Evolutionary conservation across 2,797 vertebrate genomes (phyloP), one percentile per base, ranked within the genome.

Genomic region (Clamator glandarius): DNA sequence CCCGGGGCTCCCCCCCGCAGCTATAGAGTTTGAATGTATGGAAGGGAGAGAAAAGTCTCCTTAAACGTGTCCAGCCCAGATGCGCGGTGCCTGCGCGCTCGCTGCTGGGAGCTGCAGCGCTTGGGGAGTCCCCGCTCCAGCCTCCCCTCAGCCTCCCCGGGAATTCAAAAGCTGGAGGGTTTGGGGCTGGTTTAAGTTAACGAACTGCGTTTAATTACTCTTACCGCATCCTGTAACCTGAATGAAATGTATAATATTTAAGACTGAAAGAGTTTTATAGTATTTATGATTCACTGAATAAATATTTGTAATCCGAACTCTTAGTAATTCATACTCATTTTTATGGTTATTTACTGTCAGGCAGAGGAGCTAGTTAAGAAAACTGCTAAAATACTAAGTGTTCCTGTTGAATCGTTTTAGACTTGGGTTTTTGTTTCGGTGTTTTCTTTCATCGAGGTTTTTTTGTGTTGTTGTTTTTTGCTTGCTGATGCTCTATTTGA

Each of bases 271-370:
- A 90, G 95, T 95, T 96, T 95, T 92, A 88, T 91, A 88, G 90
- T 96, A 95, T 97, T 96, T 96, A 95, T 98, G 97, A 98, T 97
- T 98, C 98, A 97, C 88, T 94, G 91, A 93, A 90, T 97, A 98
- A 97, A 97, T 96, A 96, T 97, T 97, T 97, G 90, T 93, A 92
- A 95, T 92, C 93, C 52, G 88, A 93, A 87, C 84, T 92, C 88
- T 97, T 96, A 97, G 96, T 98, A 98, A 97, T 94, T 94, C 89
- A 88, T 94, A 89, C 89, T 91, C 93, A 64, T 89, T 96, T 93
- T 92, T 93, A 97, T 95, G 95, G 94, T 93, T 97, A 94, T 96
- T 98, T 96, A 90, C 78, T 95, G 79, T 90, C 93, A 94, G 92
- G 69, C 95, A 91, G 84, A 91, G 89, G 69, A 96, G 35, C 87